Base-by-base conservation (phyloP, 2,888 invertebrate species). In the Diarsia mendica region DNA sequence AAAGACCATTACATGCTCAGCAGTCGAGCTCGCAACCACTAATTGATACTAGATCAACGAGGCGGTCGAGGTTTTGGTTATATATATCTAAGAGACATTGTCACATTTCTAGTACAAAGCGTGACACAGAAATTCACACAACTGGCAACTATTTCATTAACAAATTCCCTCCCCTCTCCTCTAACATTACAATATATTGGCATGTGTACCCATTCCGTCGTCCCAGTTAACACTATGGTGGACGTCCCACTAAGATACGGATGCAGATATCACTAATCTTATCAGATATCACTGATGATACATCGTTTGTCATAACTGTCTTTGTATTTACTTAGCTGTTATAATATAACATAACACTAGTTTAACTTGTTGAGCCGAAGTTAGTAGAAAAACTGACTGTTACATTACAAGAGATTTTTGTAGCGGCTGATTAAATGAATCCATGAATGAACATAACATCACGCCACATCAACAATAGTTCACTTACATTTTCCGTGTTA, bases 231-330 rank as follows among this genome's bases (percentile, higher is more conserved):
- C 83, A 71, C 28, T 75, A 53, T 39, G 64, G 68, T 64, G 28
- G 61, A 39, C 74, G 72, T 55, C 84, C 75, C 71, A 80, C 84
- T 73, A 60, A 84, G 86, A 84, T 77, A 86, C 46, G 72, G 72
- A 72, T 70, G 67, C 20, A 70, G 86, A 83, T 77, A 75, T 33
- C 48, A 53, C 39, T 20, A 72, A 80, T 75, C 75, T 83, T 83
- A 83, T 85, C 81, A 64, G 28, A 33, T 85, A 84, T 84, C 81
- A 67, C 44, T 48, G 46, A 67, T 58, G 61, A 65, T 68, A 84
- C 64, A 72, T 65, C 28, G 28, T 71, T 39, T 72, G 48, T 63
- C 71, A 73, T 75, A 73, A 66, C 48, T 55, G 70, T 73, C 23
- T 28, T 46, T 58, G 58, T 83, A 49, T 84, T 80, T 82, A 66